These are phyloP conservation scores for Xenopus laevis DNA, from an alignment of 2,113 vertebrate genomes.

Conservation along the genomic window DNA sequence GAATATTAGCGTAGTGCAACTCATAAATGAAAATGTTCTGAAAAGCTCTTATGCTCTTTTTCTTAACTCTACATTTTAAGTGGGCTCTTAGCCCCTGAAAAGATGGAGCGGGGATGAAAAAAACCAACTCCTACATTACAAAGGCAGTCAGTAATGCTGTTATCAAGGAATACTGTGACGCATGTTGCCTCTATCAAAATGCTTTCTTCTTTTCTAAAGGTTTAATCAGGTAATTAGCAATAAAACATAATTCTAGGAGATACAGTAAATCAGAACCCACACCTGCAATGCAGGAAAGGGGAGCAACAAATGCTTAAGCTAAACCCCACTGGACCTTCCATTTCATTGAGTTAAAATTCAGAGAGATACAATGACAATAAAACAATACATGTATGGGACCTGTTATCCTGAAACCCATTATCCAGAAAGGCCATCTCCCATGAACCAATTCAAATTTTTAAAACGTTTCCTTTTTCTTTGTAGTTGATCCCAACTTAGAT, in stretches of 20 bases:
- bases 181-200: slow-evolving; percentile 7
- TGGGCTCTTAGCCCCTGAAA: slow-evolving; percentile 40
- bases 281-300: background rate
- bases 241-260: slow-evolving; percentile 16
- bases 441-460: too few species aligned
- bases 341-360: too few species aligned
- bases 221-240: slow-evolving; percentile 37
- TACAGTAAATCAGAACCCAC: background rate
- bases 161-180: slow-evolving; percentile 31
- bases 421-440: too few species aligned
- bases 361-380: too few species aligned
- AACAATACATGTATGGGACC: too few species aligned
- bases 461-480: too few species aligned
- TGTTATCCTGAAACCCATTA: too few species aligned
- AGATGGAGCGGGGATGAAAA: slow-evolving; percentile 29
- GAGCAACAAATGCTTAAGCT: too few species aligned
- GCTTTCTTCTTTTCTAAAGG: slow-evolving; percentile 20
- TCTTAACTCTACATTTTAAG: slow-evolving; percentile 47
- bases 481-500: too few species aligned
- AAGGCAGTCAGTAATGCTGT: slow-evolving; percentile 4
- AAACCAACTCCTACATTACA: slow-evolving; percentile 35
- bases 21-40: slow-evolving; percentile 39
- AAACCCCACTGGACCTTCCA: too few species aligned
- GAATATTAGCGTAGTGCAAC: slow-evolving; percentile 31
- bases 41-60: slow-evolving; percentile 31